Evolutionary conservation across 2,797 vertebrate genomes (phyloP), one percentile per base, ranked within the genome.

Genomic region (Holocentrus rufus): DNA sequence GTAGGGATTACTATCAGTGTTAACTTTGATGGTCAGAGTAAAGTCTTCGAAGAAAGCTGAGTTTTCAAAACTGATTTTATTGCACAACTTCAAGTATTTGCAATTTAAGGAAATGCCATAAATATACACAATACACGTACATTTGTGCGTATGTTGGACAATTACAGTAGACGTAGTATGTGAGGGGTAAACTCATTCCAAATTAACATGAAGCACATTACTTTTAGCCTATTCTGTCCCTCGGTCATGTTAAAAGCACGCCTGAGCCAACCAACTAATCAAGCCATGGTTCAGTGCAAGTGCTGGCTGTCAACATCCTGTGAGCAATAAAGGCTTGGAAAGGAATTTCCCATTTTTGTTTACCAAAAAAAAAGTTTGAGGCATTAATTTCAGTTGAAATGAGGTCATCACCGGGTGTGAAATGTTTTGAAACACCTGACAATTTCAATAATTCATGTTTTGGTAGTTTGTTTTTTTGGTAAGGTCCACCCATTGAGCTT

Each of bases 1-100:
- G 39, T 42, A 10, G 11, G 39, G 8, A n/a, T n/a, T n/a, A 17
- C 18, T 47, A 7, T 47, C n/a, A n/a, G 46, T n/a, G 17, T 18
- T 18, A n/a, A 18, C 2, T n/a, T 17, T n/a, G 46, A 4, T 47
- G 14, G 44, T 14, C 14, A 17, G 44, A 47, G 7, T 1, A 47
- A 3, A 47, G 17, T 47, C 14, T 47, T 17, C 5, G 44, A 47
- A 7, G 44, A 47, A 4, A 17, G 17, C 9, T 20, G 23, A 25
- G 8, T 17, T 67, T 42, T 79, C 18, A 27, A 83, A 86, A 68
- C 2, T 5, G 15, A 42, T 77, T 93, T 90, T 89, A 91, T 91
- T 93, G 82, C 85, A 90, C 86, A 87, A 72, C 53, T 82, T 85
- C 7, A 73, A 85, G 82, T 70, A 80, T 65, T 55, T 70, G n/a